These are phyloP conservation scores for Salticus scenicus DNA, from an alignment of 2,888 invertebrate species.

Conservation along the genomic window DNA sequence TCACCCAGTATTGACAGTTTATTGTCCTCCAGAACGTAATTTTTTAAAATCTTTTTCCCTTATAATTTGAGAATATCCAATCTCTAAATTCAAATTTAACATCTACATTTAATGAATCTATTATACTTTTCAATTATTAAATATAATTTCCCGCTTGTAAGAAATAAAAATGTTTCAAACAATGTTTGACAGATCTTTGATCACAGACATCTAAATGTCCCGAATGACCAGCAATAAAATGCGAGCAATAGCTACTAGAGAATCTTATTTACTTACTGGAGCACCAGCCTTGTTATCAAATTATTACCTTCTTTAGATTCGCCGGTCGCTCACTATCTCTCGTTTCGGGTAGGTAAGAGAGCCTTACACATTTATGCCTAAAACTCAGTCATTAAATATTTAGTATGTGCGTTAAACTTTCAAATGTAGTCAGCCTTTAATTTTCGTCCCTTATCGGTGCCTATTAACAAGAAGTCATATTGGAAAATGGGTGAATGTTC, in stretches of 20 bases:
- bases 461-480: slow-evolving; percentile 7
- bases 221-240: not conserved
- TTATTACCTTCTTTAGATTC: not conserved
- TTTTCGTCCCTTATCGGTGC: not conserved
- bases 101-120: too few relatives aligned
- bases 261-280: not conserved
- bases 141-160: too few relatives aligned
- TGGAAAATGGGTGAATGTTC: not conserved
- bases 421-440: slow-evolving; percentile 6
- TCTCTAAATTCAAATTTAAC: too few relatives aligned
- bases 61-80: too few relatives aligned
- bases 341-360: not conserved
- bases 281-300: not conserved
- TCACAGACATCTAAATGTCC: not conserved
- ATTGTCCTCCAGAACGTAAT: too few relatives aligned
- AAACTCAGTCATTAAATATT: not conserved
- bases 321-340: not conserved
- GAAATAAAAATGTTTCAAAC: too few relatives aligned
- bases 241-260: not conserved
- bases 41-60: too few relatives aligned
- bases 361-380: not conserved
- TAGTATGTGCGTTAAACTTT: not conserved
- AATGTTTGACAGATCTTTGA: too few relatives aligned
- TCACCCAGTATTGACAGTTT: too few relatives aligned
- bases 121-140: too few relatives aligned